Base-by-base conservation (phyloP, 2,888 invertebrate genomes). In the Dermolepida albohirtum region DNA sequence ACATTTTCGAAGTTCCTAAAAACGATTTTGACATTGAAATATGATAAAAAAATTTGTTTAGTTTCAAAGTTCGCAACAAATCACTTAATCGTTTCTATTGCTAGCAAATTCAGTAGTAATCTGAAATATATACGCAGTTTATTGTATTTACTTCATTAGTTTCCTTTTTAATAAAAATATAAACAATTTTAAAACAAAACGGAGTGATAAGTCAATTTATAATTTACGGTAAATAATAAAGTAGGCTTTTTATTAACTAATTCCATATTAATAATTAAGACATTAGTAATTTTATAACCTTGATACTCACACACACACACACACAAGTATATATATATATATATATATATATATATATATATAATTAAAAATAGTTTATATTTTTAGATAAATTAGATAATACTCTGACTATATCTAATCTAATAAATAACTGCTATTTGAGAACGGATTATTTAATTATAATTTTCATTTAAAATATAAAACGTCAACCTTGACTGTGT, bases 361-460 rank as follows among this genome's bases (percentile, higher is more conserved):
- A 43, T 27, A 59, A 47, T 43, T 17, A 16, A 34, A 44, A 47
- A 62, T 8, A 44, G 14, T 11, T 34, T 14, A 29, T 14, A 16
- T 47, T 49, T 62, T 62, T 43, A 62, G 47, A 47, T 27, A 62
- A 62, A 16, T 34, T 12, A 27, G 14, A 62, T 44, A 47, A 62
- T 34, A 47, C 59, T 7, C 11, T 7, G 22, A 47, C 59, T 47
- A 62, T 62, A 62, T 47, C 59, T 62, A 62, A 34, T 47, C 34
- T 34, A 62, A 62, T 62, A 47, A 62, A 62, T 47, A 62, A 62
- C 59, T 47, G 34, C 14, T 47, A 34, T 39, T 47, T 44, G 14
- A 47, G 59, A 47, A 34, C 47, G 47, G 47, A 10, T 47, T 62
- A 62, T 62, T 62, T 62, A 62, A 62, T 62, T 62, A 62, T 47